A percentile compares a stretch with the other conserved stretches of the same genome.
Conservation (phyloP, 2,113 vertebrate genomes). For the Cryptoleucopteryx plumbea region DNA sequence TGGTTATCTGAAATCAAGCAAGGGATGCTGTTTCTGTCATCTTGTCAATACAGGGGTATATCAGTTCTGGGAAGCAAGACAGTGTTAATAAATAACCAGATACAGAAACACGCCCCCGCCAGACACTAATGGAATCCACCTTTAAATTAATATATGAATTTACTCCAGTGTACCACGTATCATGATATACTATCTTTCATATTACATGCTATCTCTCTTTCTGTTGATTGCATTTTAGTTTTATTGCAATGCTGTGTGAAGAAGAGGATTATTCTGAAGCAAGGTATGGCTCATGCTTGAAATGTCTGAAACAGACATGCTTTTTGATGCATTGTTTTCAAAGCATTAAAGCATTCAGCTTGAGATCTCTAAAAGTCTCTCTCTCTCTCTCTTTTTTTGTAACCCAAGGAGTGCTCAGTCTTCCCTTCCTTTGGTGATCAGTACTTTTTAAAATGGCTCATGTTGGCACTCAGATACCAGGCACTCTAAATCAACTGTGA, state of each 20-base stretch:
- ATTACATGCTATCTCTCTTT: not conserved
- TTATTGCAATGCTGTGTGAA: not conserved
- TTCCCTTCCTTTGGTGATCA: not conserved
- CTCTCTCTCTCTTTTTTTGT: not conserved
- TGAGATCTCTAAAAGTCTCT: not conserved
- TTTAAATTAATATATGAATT: conserved; percentile 1
- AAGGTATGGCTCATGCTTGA: not conserved
- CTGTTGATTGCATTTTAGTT: not conserved
- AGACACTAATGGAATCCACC: not conserved
- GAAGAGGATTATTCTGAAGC: not conserved
- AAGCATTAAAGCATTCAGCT: not conserved
- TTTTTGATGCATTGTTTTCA: not conserved
- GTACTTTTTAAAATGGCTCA: not conserved
- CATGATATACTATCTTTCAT: not conserved
- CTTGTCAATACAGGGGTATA: not conserved
- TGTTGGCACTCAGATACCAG: not conserved
- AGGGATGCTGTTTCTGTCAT: not conserved
- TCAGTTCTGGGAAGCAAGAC: not conserved
- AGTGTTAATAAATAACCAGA: not conserved
- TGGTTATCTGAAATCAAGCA: not conserved
- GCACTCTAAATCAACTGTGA: not conserved
- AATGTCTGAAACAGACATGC: not conserved
- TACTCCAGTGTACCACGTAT: not conserved
- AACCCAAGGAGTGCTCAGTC: not conserved
- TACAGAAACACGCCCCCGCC: not conserved